Conservation (phyloP, 2,797 vertebrate genomes). For the Galago senegalensis region DNA sequence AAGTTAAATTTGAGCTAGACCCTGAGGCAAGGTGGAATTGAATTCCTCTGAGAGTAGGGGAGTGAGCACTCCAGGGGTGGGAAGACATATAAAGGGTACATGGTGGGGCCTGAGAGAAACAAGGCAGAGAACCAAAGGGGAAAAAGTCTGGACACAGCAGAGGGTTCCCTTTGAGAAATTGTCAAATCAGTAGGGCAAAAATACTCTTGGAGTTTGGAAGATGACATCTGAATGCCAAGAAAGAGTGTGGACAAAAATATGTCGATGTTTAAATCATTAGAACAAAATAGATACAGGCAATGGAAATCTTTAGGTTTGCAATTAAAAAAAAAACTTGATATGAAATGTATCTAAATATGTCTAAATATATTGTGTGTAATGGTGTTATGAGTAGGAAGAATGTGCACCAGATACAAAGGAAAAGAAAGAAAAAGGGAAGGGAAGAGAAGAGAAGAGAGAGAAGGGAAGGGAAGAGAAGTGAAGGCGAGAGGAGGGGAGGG, state of each 20-base stretch:
- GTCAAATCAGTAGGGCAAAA: not conserved
- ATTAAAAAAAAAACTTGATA: not conserved
- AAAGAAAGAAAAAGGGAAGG: not conserved
- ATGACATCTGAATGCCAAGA: conserved; percentile 35
- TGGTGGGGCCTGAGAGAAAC: not conserved
- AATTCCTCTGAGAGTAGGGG: not conserved
- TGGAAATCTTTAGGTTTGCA: not conserved
- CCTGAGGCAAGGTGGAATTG: conserved; percentile 1
- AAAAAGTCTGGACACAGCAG: not conserved
- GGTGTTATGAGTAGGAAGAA: not conserved
- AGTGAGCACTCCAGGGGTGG: not conserved
- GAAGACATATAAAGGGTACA: not conserved
- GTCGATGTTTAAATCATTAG: not conserved
- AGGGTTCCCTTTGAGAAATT: not conserved
- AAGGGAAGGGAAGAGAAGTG: not conserved
- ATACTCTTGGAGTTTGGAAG: not conserved
- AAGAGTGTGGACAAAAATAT: not conserved
- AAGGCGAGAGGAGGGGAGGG: not conserved
- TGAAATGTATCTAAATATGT: not conserved
- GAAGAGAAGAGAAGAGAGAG: not conserved
- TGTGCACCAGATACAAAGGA: not conserved
- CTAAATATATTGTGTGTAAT: not conserved
- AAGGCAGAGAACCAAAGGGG: not conserved
- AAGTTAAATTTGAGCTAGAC: conserved; percentile 29
- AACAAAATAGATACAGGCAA: not conserved